Evolutionary conservation across 2,113 vertebrate species (phyloP).

Genomic region (Copsychus sechellarum): DNA sequence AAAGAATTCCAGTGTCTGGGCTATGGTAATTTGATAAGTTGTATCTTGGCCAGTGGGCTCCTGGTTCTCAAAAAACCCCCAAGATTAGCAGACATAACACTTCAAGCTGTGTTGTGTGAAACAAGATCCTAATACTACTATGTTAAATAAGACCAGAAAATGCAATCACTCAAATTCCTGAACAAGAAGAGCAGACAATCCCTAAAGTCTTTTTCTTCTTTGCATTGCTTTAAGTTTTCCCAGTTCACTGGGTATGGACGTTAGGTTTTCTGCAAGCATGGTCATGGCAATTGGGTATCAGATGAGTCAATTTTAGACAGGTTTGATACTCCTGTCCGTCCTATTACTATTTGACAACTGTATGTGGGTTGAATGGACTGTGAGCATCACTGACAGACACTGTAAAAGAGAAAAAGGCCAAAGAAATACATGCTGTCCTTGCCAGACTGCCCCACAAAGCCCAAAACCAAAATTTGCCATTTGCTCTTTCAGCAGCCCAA

Average conservation of each 20-base stretch:
- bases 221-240: neutral
- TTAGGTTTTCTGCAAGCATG: neutral
- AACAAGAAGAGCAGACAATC: neutral
- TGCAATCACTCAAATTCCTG: neutral
- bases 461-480: neutral
- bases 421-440: neutral
- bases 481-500: neutral
- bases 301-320: neutral
- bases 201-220: neutral
- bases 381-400: neutral
- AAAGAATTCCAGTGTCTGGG: constrained; percentile 17
- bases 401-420: neutral
- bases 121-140: constrained; percentile 6
- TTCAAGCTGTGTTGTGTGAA: neutral
- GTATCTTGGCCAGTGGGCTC: constrained; percentile 2
- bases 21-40: neutral
- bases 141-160: neutral
- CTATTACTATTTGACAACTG: neutral
- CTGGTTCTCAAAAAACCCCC: neutral
- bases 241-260: neutral
- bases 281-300: neutral
- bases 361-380: neutral
- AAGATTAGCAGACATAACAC: constrained; percentile 33
- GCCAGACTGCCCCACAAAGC: neutral
- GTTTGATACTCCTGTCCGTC: neutral